phyloP scores from a whole-genome alignment of 2,888 invertebrate genomes.

The Temnothorax ravouxi region DNA sequence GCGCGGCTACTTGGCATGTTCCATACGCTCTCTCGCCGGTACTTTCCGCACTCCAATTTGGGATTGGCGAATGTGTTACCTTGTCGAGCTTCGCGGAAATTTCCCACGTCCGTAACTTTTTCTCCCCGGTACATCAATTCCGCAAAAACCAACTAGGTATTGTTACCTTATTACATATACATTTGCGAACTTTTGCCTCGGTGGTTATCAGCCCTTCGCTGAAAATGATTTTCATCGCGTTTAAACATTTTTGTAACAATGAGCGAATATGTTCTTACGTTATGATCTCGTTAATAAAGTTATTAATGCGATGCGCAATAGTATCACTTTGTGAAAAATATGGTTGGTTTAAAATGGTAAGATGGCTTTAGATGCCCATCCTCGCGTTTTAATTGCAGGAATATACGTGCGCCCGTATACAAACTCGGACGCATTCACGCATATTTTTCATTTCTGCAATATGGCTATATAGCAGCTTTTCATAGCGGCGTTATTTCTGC shows the following conservation, averaged over 20 bases:
- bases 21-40: slow-evolving; percentile 66
- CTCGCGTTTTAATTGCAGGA: slow-evolving; percentile 38
- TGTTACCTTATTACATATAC: slow-evolving; percentile 69
- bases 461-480: slow-evolving; percentile 15
- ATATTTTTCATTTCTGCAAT: slow-evolving; percentile 39
- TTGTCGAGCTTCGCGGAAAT: slow-evolving; percentile 70
- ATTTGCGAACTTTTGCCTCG: slow-evolving; percentile 54
- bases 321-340: slow-evolving; percentile 38
- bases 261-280: slow-evolving; percentile 42
- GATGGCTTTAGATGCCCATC: slow-evolving; percentile 40
- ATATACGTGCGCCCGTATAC: not conserved
- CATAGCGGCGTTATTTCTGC: slow-evolving; percentile 12
- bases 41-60: slow-evolving; percentile 69
- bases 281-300: slow-evolving; percentile 52
- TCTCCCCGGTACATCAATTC: slow-evolving; percentile 68
- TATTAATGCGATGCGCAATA: slow-evolving; percentile 52
- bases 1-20: slow-evolving; percentile 66
- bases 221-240: slow-evolving; percentile 51
- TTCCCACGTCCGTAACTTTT: slow-evolving; percentile 72
- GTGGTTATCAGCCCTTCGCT: slow-evolving; percentile 3
- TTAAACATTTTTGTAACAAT: slow-evolving; percentile 52
- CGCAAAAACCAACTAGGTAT: slow-evolving; percentile 64
- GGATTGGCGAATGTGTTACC: slow-evolving; percentile 63
- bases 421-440: slow-evolving; percentile 15
- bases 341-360: slow-evolving; percentile 37